Conservation (phyloP, 1,140 invertebrate species). For the Scylla paramamosain region DNA sequence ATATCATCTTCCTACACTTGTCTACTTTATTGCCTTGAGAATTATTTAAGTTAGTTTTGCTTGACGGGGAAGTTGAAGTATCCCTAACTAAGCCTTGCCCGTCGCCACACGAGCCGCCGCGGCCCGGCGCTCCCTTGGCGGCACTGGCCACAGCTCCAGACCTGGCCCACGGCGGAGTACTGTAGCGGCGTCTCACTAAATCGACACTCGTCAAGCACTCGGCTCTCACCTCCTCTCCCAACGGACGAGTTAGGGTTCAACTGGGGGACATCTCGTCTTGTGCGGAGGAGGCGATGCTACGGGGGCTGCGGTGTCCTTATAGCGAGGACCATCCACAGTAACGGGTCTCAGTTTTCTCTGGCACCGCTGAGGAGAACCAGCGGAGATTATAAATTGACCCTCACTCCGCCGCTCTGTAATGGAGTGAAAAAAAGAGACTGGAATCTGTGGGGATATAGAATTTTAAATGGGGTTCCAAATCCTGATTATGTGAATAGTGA, state of each 20-base stretch:
- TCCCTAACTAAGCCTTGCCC: not conserved
- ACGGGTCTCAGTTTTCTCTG: not conserved
- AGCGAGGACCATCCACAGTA: slow-evolving; percentile 40
- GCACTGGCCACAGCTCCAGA: slow-evolving; percentile 54
- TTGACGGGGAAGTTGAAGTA: not conserved
- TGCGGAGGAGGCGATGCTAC: not conserved
- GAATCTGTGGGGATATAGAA: slow-evolving; percentile 65
- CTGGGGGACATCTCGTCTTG: not conserved
- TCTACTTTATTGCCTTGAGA: not conserved
- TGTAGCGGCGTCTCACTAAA: slow-evolving; percentile 44
- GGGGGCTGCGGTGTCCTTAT: not conserved
- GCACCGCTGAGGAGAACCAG: slow-evolving; percentile 46
- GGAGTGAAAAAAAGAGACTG: slow-evolving; percentile 65
- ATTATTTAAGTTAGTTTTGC: not conserved
- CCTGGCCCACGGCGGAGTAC: slow-evolving; percentile 59
- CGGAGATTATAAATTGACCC: slow-evolving; percentile 67
- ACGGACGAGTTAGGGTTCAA: not conserved
- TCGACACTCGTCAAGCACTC: not conserved
- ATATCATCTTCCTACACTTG: not conserved
- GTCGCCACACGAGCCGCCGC: not conserved
- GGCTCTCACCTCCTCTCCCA: not conserved
- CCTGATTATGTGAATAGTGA: slow-evolving; percentile 39
- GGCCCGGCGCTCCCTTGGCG: slow-evolving; percentile 21
- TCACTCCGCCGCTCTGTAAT: slow-evolving; percentile 56
- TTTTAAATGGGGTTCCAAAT: slow-evolving; percentile 68